Evolutionary conservation across 1,140 invertebrate genomes (phyloP).

Genomic region (Campoletis sonorensis): DNA sequence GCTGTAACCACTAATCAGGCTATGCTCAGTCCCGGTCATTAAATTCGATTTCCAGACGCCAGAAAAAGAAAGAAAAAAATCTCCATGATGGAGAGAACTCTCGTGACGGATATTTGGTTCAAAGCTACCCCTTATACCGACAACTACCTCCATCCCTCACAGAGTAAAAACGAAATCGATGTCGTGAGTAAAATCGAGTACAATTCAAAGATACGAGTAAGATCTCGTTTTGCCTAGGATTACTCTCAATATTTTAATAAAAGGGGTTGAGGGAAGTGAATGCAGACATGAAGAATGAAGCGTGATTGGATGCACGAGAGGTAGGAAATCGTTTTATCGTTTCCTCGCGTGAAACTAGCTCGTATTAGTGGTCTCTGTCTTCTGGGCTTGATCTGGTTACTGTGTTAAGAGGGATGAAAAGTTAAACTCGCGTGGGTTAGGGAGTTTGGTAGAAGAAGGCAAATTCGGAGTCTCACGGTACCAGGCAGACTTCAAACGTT

Average conservation of each 20-base stretch:
- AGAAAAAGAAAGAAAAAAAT: not conserved
- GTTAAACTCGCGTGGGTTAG: not conserved
- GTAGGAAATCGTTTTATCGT: slow-evolving; percentile 52
- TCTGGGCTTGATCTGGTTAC: not conserved
- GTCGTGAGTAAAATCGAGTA: slow-evolving; percentile 22
- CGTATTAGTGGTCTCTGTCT: slow-evolving; percentile 36
- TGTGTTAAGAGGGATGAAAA: not conserved
- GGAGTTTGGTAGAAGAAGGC: slow-evolving; percentile 20
- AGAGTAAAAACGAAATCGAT: not conserved
- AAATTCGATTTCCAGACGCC: not conserved
- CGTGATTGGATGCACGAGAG: slow-evolving; percentile 40
- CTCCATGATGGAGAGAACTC: not conserved
- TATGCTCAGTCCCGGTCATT: not conserved
- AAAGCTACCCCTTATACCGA: not conserved
- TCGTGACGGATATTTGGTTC: not conserved
- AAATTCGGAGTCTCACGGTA: slow-evolving; percentile 62
- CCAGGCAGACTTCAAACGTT: slow-evolving; percentile 69
- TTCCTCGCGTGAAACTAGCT: slow-evolving; percentile 52
- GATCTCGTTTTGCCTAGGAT: slow-evolving; percentile 19
- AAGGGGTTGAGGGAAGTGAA: not conserved
- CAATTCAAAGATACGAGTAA: slow-evolving; percentile 22
- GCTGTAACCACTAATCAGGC: not conserved
- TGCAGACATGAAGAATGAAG: no score
- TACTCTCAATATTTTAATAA: slow-evolving; percentile 29
- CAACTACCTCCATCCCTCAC: not conserved